Evolutionary conservation across 2,113 vertebrate species (phyloP).

Genomic region (Macroglossus sobrinus): DNA sequence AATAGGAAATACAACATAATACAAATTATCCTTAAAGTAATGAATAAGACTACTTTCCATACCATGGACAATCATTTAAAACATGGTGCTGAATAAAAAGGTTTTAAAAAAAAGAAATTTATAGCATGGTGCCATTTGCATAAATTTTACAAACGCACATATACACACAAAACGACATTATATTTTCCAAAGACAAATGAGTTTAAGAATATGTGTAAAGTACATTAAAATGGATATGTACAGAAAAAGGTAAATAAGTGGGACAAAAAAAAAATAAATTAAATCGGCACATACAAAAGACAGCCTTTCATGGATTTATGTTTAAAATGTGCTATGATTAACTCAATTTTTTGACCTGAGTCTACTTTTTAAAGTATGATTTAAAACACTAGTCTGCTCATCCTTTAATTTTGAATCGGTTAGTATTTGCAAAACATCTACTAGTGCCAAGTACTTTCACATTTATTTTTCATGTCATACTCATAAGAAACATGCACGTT

Average conservation of each 20-base stretch:
- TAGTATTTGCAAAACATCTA: neutral
- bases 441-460: neutral
- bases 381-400: neutral
- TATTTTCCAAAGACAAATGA: neutral
- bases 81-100: neutral
- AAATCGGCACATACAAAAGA: neutral
- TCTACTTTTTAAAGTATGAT: neutral
- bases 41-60: neutral
- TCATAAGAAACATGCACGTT: neutral
- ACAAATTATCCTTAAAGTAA: neutral
- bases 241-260: neutral
- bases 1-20: neutral
- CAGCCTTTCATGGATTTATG: neutral
- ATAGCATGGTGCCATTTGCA: neutral
- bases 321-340: neutral
- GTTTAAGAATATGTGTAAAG: neutral
- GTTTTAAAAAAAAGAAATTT: neutral
- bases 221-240: neutral
- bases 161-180: neutral
- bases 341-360: neutral
- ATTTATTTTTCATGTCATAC: neutral
- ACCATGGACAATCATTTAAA: neutral
- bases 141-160: neutral
- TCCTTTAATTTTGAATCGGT: neutral
- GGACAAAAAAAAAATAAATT: neutral